Evolutionary conservation across 1,140 invertebrate genomes (phyloP).

Genomic region (Carposina sasakii): DNA sequence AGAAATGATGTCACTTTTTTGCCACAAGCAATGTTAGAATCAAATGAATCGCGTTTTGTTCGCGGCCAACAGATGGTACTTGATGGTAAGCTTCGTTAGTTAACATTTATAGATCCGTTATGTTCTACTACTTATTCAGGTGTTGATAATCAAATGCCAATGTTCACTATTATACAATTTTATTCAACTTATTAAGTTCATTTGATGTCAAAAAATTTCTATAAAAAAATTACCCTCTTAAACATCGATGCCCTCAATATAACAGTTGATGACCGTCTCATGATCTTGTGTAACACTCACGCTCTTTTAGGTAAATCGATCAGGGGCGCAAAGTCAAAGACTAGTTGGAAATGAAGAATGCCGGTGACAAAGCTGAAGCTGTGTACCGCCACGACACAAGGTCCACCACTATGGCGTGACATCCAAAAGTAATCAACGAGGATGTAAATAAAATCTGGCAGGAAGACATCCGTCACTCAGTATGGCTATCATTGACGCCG

Average conservation of each 20-base stretch:
- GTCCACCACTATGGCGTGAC: too few relatives aligned
- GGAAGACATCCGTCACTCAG: slow-evolving; percentile 57
- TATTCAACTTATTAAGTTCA: too few relatives aligned
- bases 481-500: slow-evolving; percentile 35
- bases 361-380: too few relatives aligned
- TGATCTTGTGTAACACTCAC: slow-evolving; percentile 34
- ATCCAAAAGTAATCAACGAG: too few relatives aligned
- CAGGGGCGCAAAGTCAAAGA: too few relatives aligned
- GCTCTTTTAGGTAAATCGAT: slow-evolving; percentile 35
- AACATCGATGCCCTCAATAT: slow-evolving; percentile 10
- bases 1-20: slow-evolving; percentile 57
- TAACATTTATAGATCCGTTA: slow-evolving; percentile 33
- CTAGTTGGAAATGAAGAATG: too few relatives aligned
- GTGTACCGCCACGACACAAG: too few relatives aligned
- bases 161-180: too few relatives aligned
- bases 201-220: too few relatives aligned
- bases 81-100: slow-evolving; percentile 43
- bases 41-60: slow-evolving; percentile 56
- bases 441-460: slow-evolving; percentile 33
- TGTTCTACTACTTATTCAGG: slow-evolving; percentile 5
- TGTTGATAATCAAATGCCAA: slow-evolving; percentile 7
- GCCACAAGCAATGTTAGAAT: slow-evolving; percentile 41
- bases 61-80: slow-evolving; percentile 40
- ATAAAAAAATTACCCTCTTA: too few relatives aligned
- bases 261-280: slow-evolving; percentile 24